Conservation (phyloP, 2,888 invertebrate genomes). For the Amblyjoppa fuscipennis region DNA sequence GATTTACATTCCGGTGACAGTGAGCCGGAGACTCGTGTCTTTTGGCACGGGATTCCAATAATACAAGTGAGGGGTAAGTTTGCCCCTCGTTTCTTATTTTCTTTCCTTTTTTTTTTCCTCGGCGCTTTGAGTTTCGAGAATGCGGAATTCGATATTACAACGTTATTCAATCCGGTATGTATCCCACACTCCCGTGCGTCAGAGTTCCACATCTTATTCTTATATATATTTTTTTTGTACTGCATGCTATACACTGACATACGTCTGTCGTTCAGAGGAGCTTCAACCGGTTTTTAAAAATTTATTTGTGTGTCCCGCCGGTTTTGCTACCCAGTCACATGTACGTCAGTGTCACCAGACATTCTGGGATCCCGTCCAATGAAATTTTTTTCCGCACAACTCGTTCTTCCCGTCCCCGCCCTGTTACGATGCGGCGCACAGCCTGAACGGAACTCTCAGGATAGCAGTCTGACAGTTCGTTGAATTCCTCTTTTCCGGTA, state of each 20-base stretch:
- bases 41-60: slow-evolving; percentile 77
- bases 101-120: slow-evolving; percentile 2
- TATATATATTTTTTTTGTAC: slow-evolving; percentile 50
- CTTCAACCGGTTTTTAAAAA: slow-evolving; percentile 14
- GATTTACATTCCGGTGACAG: slow-evolving; percentile 70
- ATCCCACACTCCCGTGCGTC: slow-evolving; percentile 45
- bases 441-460: slow-evolving; percentile 24
- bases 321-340: slow-evolving; percentile 18
- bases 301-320: slow-evolving; percentile 12
- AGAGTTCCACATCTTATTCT: slow-evolving; percentile 44
- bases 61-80: slow-evolving; percentile 71
- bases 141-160: slow-evolving; percentile 81
- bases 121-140: slow-evolving; percentile 63
- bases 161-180: slow-evolving; percentile 79
- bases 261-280: slow-evolving; percentile 44
- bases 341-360: slow-evolving; percentile 51
- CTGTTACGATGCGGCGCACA: not conserved
- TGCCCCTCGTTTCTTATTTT: slow-evolving; percentile 30
- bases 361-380: slow-evolving; percentile 54
- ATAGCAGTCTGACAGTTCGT: slow-evolving; percentile 58
- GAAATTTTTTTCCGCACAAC: slow-evolving; percentile 50
- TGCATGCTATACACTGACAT: slow-evolving; percentile 21
- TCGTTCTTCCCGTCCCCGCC: slow-evolving; percentile 24
- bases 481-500: slow-evolving; percentile 61
- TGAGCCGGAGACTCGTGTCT: slow-evolving; percentile 55